phyloP scores from a whole-genome alignment of 2,113 vertebrate species.

The Cettia cetti region DNA sequence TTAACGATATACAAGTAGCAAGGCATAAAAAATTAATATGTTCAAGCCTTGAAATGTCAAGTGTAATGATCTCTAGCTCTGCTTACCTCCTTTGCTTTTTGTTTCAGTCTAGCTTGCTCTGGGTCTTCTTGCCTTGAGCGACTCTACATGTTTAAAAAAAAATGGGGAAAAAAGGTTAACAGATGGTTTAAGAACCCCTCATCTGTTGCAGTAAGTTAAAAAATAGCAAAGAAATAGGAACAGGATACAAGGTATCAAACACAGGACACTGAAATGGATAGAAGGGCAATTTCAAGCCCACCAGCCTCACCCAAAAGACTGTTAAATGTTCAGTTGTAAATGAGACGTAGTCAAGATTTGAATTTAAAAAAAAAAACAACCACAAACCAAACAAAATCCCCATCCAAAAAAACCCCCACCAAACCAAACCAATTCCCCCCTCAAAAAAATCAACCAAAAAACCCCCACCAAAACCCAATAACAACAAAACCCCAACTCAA shows the following conservation, averaged over 20 bases:
- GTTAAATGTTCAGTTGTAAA: conserved; percentile 80
- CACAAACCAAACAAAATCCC: too few relatives aligned
- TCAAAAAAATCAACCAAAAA: not conserved
- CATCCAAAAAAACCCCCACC: not conserved
- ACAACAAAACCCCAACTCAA: not conserved
- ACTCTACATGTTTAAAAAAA: conserved; percentile 78
- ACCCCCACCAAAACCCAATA: not conserved
- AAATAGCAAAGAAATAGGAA: conserved; percentile 72
- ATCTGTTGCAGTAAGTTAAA: conserved; percentile 84
- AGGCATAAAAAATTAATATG: conserved; percentile 96
- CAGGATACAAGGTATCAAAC: conserved; percentile 83
- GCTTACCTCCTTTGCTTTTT: conserved; percentile 96
- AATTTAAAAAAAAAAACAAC: not conserved
- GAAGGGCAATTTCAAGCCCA: conserved; percentile 74
- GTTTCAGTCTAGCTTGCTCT: conserved; percentile 90
- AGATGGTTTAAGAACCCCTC: conserved; percentile 87
- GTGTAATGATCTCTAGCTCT: conserved; percentile 89
- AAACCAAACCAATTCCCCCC: not conserved
- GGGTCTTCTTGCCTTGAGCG: conserved; percentile 94
- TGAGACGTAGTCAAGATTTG: conserved; percentile 66
- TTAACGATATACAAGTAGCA: conserved; percentile 94
- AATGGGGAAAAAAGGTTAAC: conserved; percentile 82
- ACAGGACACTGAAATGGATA: conserved; percentile 78
- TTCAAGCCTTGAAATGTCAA: conserved; percentile 92
- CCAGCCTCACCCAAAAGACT: conserved; percentile 79